phyloP scores from a whole-genome alignment of 1,140 invertebrate species.

The Heliconius melpomene region DNA sequence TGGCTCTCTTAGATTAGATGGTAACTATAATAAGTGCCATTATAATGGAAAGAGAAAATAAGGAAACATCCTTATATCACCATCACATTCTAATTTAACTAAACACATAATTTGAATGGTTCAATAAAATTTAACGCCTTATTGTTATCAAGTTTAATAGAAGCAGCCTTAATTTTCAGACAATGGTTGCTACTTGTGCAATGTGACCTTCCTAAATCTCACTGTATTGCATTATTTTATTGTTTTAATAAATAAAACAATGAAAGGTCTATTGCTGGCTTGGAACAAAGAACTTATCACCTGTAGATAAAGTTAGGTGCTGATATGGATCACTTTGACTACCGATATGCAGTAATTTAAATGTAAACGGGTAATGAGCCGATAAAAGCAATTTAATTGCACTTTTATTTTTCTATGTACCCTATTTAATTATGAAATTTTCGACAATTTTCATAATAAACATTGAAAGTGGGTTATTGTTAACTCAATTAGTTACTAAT shows the following conservation, averaged over 20 bases:
- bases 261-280: constrained; percentile 43
- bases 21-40: neutral
- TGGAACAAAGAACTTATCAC: constrained; percentile 50
- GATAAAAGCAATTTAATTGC: neutral
- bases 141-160: constrained; percentile 3
- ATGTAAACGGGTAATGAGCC: neutral
- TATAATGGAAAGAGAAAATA: neutral
- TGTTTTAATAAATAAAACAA: constrained; percentile 51
- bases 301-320: constrained; percentile 44
- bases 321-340: constrained; percentile 36
- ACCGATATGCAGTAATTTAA: neutral
- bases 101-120: neutral
- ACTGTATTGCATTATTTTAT: constrained; percentile 39
- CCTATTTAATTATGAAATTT: neutral
- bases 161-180: constrained; percentile 8
- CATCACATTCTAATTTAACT: neutral
- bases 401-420: neutral
- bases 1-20: neutral
- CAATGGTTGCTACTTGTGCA: constrained; percentile 27
- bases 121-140: neutral
- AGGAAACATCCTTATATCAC: neutral
- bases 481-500: too few relatives aligned
- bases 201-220: constrained; percentile 39
- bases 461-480: too few relatives aligned
- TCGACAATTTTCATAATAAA: too few relatives aligned